Base-by-base conservation (phyloP, 2,113 vertebrate species). In the Alligator sinensis region DNA sequence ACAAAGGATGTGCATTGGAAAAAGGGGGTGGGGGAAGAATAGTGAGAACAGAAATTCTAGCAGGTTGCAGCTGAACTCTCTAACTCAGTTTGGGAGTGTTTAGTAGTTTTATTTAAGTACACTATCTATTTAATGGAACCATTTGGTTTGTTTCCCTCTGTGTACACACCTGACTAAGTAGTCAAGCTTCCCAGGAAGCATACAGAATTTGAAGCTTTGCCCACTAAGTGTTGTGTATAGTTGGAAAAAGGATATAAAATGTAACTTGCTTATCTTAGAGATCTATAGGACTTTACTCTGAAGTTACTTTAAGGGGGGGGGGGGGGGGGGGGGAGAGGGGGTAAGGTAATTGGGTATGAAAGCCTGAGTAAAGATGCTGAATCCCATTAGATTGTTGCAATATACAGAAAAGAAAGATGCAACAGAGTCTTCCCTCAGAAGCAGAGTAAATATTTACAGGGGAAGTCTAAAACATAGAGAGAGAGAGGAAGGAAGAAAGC, bases 141-240 rank as follows among this genome's bases (percentile, higher is more conserved):
- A 87, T 94, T 96, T 96, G 89, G 91, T 97, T 95, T 91, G 55
- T 3, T 86, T 70, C n/a, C 64, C 83, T 66, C 90, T 93, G 93
- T 87, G 95, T 96, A 95, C 91, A 96, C 94, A 96, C 94, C 96
- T 97, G 95, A 79, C 91, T 88, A 92, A 95, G 91, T 88, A 92
- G 82, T 95, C 77, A 87, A 93, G 92, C 91, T 92, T 77, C 15
- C 0, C 75, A 70, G 77, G 86, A 86, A 1, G 0, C 78, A 81
- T 80, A 18, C 0, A 2, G 91, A 77, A 80, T 28, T 30, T 60
- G 91, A 66, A 95, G 95, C 84, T 11, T 63, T 79, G 85, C 81
- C 90, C 19, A 3, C 4, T 14, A 88, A 89, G 24, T 88, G 92
- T 3, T 68, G 93, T 30, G 38, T 4, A 2, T 5, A 5, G 77